These are phyloP conservation scores for Netelia inedita DNA, from an alignment of 2,888 invertebrate genomes.

Conservation along the genomic window DNA sequence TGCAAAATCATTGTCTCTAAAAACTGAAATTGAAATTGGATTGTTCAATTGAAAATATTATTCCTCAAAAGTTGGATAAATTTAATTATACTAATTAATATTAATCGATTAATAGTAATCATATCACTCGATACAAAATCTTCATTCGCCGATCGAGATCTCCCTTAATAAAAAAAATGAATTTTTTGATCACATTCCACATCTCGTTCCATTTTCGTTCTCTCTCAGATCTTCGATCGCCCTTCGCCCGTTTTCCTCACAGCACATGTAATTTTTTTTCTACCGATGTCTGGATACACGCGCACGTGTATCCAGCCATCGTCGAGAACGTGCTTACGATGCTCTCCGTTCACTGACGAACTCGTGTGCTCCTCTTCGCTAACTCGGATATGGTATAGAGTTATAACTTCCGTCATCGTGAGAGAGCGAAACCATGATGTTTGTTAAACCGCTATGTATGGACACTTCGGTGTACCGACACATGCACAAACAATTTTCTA, in stretches of 20 bases:
- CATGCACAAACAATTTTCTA: not conserved
- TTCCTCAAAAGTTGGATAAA: not conserved
- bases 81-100: not conserved
- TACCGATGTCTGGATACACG: not conserved
- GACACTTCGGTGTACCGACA: slow-evolving; percentile 42
- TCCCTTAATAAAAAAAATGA: not conserved
- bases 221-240: not conserved
- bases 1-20: not conserved
- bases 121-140: not conserved
- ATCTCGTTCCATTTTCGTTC: not conserved
- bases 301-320: slow-evolving; percentile 45
- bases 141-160: too few species aligned
- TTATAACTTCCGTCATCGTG: slow-evolving; percentile 18
- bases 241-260: slow-evolving; percentile 29
- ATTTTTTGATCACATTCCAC: not conserved
- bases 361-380: slow-evolving; percentile 9
- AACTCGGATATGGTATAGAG: slow-evolving; percentile 8
- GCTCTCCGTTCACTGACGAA: slow-evolving; percentile 28
- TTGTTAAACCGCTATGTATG: slow-evolving; percentile 51
- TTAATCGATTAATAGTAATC: not conserved
- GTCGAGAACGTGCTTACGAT: slow-evolving; percentile 43
- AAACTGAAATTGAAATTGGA: too few species aligned
- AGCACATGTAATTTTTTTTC: slow-evolving; percentile 19
- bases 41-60: not conserved
- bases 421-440: slow-evolving; percentile 30